Evolutionary conservation across 1,140 invertebrate genomes (phyloP).

Genomic region (Heliconius himera): DNA sequence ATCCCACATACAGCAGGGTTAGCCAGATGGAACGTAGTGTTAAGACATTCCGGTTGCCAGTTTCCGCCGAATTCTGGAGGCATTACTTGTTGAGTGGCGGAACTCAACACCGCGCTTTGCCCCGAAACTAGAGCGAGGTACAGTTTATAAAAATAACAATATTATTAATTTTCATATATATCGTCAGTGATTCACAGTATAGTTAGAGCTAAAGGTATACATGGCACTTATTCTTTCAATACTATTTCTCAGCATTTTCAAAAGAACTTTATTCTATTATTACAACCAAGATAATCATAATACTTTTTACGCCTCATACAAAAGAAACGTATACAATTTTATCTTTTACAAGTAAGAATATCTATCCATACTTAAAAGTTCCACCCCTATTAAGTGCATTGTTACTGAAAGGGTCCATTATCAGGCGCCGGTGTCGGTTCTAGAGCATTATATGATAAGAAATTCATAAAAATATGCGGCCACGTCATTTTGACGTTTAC

Average conservation of each 20-base stretch:
- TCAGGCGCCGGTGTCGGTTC: constrained; percentile 19
- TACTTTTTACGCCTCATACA: constrained; percentile 10
- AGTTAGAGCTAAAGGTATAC: background rate
- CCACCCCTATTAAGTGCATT: constrained; percentile 15
- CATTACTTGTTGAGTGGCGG: too few relatives aligned
- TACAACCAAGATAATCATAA: background rate
- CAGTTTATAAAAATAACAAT: too few relatives aligned
- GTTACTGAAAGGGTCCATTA: constrained; percentile 19
- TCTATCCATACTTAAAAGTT: constrained; percentile 15
- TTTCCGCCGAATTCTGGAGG: too few relatives aligned
- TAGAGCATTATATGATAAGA: constrained; percentile 27
- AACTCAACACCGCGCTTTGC: too few relatives aligned
- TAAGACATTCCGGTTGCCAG: too few relatives aligned
- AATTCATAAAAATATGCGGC: constrained; percentile 27
- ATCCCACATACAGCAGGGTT: too few relatives aligned
- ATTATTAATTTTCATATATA: background rate
- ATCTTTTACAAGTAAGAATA: constrained; percentile 13
- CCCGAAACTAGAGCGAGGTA: too few relatives aligned
- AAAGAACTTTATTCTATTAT: background rate
- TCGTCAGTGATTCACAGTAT: background rate
- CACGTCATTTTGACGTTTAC: constrained; percentile 45
- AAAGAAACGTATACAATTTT: constrained; percentile 8
- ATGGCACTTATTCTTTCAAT: background rate
- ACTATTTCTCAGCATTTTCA: background rate
- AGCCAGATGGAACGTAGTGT: too few relatives aligned